phyloP scores from a whole-genome alignment of 2,113 vertebrate genomes.

The Peucedramus taeniatus region DNA sequence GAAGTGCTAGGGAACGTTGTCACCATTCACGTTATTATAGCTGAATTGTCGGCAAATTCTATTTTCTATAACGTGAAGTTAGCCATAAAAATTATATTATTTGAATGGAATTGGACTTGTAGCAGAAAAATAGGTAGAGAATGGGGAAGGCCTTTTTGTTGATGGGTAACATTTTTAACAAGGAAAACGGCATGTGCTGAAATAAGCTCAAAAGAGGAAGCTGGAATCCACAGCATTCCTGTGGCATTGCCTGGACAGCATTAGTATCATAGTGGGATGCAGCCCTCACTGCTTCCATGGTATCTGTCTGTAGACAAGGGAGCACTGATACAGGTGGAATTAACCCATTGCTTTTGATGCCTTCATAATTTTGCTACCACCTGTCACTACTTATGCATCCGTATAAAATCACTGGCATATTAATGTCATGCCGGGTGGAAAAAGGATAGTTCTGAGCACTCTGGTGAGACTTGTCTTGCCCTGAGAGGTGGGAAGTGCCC shows the following conservation, averaged over 20 bases:
- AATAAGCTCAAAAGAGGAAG: not conserved
- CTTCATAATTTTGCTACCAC: not conserved
- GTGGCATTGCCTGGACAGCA: not conserved
- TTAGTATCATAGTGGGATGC: not conserved
- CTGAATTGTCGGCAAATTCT: not conserved
- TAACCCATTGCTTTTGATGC: not conserved
- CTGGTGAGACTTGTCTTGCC: not conserved
- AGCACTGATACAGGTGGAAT: not conserved
- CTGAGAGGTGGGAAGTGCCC: not conserved
- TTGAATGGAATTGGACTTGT: not conserved
- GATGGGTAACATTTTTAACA: not conserved
- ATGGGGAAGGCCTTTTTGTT: not conserved
- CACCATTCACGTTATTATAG: not conserved
- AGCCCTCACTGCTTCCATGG: not conserved
- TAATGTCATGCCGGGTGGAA: not conserved
- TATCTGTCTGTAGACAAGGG: not conserved
- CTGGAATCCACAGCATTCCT: not conserved
- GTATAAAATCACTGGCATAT: not conserved
- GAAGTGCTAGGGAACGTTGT: not conserved
- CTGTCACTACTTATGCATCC: not conserved
- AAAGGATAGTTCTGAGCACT: not conserved
- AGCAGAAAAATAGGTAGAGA: not conserved
- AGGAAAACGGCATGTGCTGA: not conserved
- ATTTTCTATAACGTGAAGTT: not conserved
- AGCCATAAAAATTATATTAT: not conserved